Evolutionary conservation across 1,140 invertebrate species (phyloP), one percentile per base, ranked within the genome.

Genomic region (Rhopalosiphum padi): DNA sequence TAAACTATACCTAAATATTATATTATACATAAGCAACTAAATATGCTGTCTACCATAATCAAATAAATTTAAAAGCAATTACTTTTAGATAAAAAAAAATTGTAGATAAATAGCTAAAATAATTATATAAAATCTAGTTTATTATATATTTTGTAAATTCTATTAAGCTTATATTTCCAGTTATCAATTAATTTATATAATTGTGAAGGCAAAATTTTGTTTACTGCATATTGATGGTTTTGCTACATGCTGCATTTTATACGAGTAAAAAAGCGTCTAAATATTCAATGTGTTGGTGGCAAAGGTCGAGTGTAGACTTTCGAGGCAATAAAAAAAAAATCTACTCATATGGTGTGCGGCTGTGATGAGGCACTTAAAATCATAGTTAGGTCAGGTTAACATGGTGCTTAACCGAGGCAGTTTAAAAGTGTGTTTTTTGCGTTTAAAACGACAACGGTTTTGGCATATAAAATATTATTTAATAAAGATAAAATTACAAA

Each of bases 231-330:
- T 89, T 53, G 21, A 53, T 21, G 48, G 23, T 15, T 46, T 87
- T 35, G 25, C 9, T 9, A 22, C 43, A 23, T 35, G 6, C 46
- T 35, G 15, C 48, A 48, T 48, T 48, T 87, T 48, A n/a, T 87
- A 30, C 23, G 41, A 68, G 60, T 51, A n/a, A 46, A 46, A 86
- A 43, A n/a, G 11, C 41, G 25, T 87, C 43, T 48, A 87, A 87
- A 48, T 87, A 87, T 87, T 46, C 6, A 43, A 87, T 87, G 85
- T n/a, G 37, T 87, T 87, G 4, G 18, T 48, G 35, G 87, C 8
- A 89, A 89, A 89, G 87, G 87, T 89, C 48, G 21, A 53, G 48
- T 37, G 87, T 89, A 88, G 46, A 88, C 43, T 51, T 51, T 89
- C n/a, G 22, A 89, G 21, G n/a, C n/a, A 89, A 88, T 37, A 89